A percentile compares a stretch with the other conserved stretches of the same genome.
These are phyloP conservation scores for Micronycteris hirsuta DNA, from an alignment of 2,113 vertebrate genomes.

Conservation along the genomic window DNA sequence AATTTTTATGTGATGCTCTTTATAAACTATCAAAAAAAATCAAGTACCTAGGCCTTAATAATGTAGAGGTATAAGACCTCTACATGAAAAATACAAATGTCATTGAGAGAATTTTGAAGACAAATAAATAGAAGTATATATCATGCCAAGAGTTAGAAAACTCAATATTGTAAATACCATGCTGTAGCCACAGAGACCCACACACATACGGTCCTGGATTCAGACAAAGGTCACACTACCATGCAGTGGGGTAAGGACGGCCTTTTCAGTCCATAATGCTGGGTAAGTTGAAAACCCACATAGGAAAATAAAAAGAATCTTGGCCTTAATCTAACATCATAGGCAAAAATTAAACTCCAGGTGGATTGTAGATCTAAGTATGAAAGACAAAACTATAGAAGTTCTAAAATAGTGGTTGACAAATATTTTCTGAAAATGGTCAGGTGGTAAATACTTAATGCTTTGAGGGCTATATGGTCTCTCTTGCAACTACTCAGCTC, in stretches of 20 bases:
- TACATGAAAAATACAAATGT: neutral
- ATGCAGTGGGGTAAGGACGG: neutral
- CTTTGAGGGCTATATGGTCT: neutral
- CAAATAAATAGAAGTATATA: neutral
- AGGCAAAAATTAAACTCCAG: neutral
- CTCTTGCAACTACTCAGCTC: neutral
- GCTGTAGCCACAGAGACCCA: neutral
- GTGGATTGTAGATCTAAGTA: neutral
- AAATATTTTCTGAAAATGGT: neutral
- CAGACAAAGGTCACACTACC: neutral
- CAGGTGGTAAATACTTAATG: neutral
- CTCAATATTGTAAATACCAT: neutral
- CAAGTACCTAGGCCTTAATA: neutral
- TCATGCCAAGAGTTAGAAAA: neutral
- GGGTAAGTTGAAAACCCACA: neutral
- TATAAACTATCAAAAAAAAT: neutral
- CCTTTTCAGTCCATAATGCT: neutral
- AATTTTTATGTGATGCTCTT: neutral
- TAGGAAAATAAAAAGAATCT: neutral
- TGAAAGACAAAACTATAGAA: neutral
- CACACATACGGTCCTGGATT: neutral
- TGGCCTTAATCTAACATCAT: neutral
- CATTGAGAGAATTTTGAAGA: neutral
- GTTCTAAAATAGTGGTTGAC: neutral
- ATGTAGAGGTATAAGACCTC: neutral